A percentile compares a stretch with the other conserved stretches of the same genome.
These are phyloP conservation scores for Phrynocephalus vlangalii DNA, from an alignment of 2,797 vertebrate genomes.

Conservation along the genomic window DNA sequence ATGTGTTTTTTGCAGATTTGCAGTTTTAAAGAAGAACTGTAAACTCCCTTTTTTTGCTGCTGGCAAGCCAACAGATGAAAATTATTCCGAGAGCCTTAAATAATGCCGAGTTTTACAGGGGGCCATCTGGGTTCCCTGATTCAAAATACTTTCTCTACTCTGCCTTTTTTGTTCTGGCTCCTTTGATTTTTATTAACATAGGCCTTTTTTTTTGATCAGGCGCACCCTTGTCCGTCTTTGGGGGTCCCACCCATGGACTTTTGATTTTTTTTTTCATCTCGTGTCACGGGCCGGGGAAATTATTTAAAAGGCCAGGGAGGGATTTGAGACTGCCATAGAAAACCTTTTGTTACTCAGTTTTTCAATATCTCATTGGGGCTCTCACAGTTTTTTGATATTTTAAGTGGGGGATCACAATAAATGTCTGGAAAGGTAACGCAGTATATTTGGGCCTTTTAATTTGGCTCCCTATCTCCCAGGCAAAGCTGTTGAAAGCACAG, in stretches of 20 bases:
- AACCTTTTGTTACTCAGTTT: conserved; percentile 90
- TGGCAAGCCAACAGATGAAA: conserved; percentile 35
- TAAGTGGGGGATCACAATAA: conserved; percentile 91
- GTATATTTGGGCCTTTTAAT: conserved; percentile 75
- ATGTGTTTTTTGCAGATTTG: conserved; percentile 19
- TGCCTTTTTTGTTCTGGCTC: conserved; percentile 79
- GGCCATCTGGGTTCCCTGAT: conserved; percentile 72
- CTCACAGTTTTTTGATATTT: conserved; percentile 91
- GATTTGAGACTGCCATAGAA: conserved; percentile 86
- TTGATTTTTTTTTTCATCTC: conserved; percentile 84
- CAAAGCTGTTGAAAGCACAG: conserved; percentile 76
- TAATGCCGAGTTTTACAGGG: conserved; percentile 65
- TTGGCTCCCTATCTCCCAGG: conserved; percentile 74
- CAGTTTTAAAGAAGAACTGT: background rate
- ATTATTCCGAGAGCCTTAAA: conserved; percentile 44
- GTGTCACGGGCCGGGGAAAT: conserved; percentile 78
- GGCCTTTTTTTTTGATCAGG: conserved; percentile 86
- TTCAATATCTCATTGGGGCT: conserved; percentile 92
- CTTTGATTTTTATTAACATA: conserved; percentile 81
- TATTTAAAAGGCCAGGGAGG: conserved; percentile 71
- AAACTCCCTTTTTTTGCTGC: background rate
- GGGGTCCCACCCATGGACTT: conserved; percentile 84
- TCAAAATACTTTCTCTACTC: conserved; percentile 70
- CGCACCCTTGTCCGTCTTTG: conserved; percentile 82
- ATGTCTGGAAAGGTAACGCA: conserved; percentile 82